phyloP scores from a whole-genome alignment of 2,888 invertebrate genomes.

The Peribatodes rhomboidaria region DNA sequence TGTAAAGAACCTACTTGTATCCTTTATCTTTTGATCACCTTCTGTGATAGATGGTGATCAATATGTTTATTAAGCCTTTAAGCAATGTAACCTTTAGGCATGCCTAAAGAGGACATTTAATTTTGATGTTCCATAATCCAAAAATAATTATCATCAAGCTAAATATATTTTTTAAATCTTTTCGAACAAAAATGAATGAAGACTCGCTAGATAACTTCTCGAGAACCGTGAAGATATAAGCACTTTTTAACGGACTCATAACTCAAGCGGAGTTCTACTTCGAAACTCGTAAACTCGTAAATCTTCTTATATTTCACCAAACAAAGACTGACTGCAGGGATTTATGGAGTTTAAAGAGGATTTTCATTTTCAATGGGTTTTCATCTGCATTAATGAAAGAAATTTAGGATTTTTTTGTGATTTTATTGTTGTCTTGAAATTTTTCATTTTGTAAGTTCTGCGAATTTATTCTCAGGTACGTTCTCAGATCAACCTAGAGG shows the following conservation, averaged over 20 bases:
- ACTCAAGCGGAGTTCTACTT: constrained; percentile 44
- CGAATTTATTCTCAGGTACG: too few relatives aligned
- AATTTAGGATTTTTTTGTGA: not conserved
- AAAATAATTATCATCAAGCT: too few relatives aligned
- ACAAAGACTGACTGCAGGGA: constrained; percentile 41
- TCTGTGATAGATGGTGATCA: too few relatives aligned
- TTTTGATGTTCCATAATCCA: too few relatives aligned
- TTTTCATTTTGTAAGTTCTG: too few relatives aligned
- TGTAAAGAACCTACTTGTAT: too few relatives aligned
- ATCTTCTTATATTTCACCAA: constrained; percentile 43
- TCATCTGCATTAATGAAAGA: constrained; percentile 1
- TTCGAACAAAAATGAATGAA: constrained; percentile 16
- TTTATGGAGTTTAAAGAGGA: constrained; percentile 43
- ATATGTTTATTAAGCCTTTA: too few relatives aligned
- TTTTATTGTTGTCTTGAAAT: too few relatives aligned
- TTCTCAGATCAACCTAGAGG: too few relatives aligned
- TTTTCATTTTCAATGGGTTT: constrained; percentile 15
- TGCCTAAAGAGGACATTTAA: too few relatives aligned
- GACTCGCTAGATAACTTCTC: constrained; percentile 31
- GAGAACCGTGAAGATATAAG: constrained; percentile 41
- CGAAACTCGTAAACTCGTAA: constrained; percentile 47
- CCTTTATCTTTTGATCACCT: too few relatives aligned
- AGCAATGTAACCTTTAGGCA: too few relatives aligned
- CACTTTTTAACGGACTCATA: constrained; percentile 46
- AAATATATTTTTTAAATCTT: not conserved